Evolutionary conservation across 2,113 vertebrate genomes (phyloP).

Genomic region (Sardina pilchardus): DNA sequence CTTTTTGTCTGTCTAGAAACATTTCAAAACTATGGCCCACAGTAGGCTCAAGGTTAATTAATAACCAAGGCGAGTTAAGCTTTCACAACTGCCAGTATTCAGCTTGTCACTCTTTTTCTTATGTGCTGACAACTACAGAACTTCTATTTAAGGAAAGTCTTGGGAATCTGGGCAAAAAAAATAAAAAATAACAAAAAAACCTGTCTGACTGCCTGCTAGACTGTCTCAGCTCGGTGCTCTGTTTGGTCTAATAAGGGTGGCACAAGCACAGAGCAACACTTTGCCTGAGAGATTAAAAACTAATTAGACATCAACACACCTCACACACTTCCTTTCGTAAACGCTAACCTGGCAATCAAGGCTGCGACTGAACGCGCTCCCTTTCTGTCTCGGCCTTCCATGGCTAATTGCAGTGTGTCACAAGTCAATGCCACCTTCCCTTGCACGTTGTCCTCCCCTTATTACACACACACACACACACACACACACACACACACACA

Average conservation of each 20-base stretch:
- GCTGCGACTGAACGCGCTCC: not conserved
- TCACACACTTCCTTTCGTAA: conserved; percentile 24
- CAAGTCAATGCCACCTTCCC: not conserved
- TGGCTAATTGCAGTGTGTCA: not conserved
- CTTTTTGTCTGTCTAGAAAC: not conserved
- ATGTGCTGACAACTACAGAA: not conserved
- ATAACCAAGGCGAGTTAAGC: not conserved
- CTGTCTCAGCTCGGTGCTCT: not conserved
- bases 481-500: conserved; percentile 14
- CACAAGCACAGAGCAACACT: not conserved
- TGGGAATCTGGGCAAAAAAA: not conserved
- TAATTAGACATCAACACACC: conserved; percentile 39
- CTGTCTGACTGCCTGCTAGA: not conserved
- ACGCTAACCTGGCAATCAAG: conserved; percentile 20
- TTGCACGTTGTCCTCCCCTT: not conserved
- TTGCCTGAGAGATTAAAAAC: conserved; percentile 19
- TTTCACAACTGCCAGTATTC: not conserved
- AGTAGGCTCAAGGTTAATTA: conserved; percentile 20
- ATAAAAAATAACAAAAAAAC: conserved; percentile 31
- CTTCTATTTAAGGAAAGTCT: not conserved
- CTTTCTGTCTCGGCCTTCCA: not conserved
- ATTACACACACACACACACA: conserved; percentile 1
- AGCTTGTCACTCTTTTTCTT: not conserved
- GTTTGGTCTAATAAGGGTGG: not conserved
- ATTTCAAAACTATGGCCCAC: not conserved